Evolutionary conservation across 2,888 invertebrate genomes (phyloP), one percentile per base, ranked within the genome.

Genomic region (Leucozona laternaria): DNA sequence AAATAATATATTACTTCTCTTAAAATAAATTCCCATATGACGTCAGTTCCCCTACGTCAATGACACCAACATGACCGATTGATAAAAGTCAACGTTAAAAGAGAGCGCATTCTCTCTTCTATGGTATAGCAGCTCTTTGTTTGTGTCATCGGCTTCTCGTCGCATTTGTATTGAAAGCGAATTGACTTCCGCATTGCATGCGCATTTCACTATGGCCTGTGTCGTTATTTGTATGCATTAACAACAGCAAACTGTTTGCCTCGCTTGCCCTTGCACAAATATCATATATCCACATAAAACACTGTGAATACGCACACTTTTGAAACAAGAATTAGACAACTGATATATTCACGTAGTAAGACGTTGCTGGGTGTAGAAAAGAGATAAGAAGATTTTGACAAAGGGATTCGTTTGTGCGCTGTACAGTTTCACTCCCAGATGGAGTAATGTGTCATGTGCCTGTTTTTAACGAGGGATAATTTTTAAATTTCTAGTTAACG

Each of bases 101-200:
- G 82, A 82, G 77, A 66, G 45, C 20, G 13, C 11, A 55, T 60
- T 84, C 71, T 75, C 75, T 76, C 64, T 62, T 45, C 5, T 17
- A 25, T 13, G n/a, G n/a, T n/a, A 31, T 31, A 7, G 10, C 4
- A 5, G 0, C 28, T 55, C 20, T 71, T 64, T 62, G 50, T 31
- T 50, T 37, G 13, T 37, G 15, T 20, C 20, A 20, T 37, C 25
- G 22, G n/a, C n/a, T 13, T 6, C 17, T 7, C 15, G 6, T 17
- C 68, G 43, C 40, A 17, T 43, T 58, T 28, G 34, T 72, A 78
- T 81, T 78, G 86, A 86, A 86, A 86, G 86, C 86, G 86, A 86
- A 86, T 86, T 81, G 66, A 86, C 86, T 86, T 86, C 86, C 86
- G 86, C 86, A 86, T 86, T 86, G 86, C 81, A 78, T 73, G 84